A percentile compares a stretch with the other conserved stretches of the same genome.
Conservation (phyloP, 2,888 invertebrate species). For the Tetragonula carbonaria region DNA sequence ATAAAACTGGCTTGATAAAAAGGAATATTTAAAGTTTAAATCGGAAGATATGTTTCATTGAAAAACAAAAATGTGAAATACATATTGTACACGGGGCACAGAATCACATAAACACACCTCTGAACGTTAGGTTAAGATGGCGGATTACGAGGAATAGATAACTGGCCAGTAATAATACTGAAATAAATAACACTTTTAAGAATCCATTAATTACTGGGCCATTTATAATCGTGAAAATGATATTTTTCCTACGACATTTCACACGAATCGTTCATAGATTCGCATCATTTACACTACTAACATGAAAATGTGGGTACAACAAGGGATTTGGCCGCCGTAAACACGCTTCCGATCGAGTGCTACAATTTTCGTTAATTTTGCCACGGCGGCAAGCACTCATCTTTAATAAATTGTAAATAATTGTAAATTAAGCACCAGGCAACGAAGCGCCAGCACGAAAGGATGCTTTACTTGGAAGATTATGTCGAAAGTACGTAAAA, state of each 20-base stretch:
- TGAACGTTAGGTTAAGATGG: slow-evolving; percentile 63
- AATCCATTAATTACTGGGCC: slow-evolving; percentile 50
- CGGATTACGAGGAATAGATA: slow-evolving; percentile 60
- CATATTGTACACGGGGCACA: slow-evolving; percentile 13
- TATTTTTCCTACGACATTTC: slow-evolving; percentile 44
- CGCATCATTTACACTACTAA: slow-evolving; percentile 47
- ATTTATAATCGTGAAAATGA: slow-evolving; percentile 50
- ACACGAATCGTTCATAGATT: slow-evolving; percentile 41
- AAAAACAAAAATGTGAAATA: neutral
- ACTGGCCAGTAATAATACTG: slow-evolving; percentile 63
- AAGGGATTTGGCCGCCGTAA: slow-evolving; percentile 75
- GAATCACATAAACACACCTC: slow-evolving; percentile 26
- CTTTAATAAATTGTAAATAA: slow-evolving; percentile 73
- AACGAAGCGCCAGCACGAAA: slow-evolving; percentile 79
- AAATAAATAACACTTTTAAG: slow-evolving; percentile 53
- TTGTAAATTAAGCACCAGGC: slow-evolving; percentile 65
- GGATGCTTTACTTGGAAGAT: slow-evolving; percentile 98
- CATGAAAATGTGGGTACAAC: slow-evolving; percentile 70
- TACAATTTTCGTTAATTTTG: slow-evolving; percentile 70
- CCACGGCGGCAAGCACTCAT: slow-evolving; percentile 65
- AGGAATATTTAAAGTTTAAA: neutral
- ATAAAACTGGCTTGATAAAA: neutral
- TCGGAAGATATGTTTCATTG: neutral
- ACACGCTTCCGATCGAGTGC: slow-evolving; percentile 78
- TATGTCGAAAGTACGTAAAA: slow-evolving; percentile 96